phyloP scores from a whole-genome alignment of 2,113 vertebrate species.

The Ammodytes dubius region DNA sequence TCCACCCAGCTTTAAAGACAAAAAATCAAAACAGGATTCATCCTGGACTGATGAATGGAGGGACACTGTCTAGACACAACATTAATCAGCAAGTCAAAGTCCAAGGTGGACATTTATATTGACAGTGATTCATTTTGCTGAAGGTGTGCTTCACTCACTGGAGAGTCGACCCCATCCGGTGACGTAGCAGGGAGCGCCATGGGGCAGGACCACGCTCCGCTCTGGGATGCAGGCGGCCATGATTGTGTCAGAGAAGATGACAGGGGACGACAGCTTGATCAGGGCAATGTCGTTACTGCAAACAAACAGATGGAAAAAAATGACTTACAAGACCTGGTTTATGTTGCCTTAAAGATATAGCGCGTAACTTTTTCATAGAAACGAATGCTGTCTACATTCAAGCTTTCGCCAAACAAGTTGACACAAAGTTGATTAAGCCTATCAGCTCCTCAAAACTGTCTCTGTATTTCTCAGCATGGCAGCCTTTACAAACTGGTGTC shows the following conservation, averaged over 20 bases:
- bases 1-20: too few relatives aligned
- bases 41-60: background rate
- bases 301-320: conserved; percentile 27
- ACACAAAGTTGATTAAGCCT: too few relatives aligned
- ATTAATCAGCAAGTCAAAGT: background rate
- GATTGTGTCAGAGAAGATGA: conserved; percentile 81
- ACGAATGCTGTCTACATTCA: too few relatives aligned
- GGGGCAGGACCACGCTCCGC: conserved; percentile 63
- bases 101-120: background rate
- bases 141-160: conserved; percentile 82
- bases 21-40: too few relatives aligned
- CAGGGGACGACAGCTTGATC: conserved; percentile 84
- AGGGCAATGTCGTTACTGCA: conserved; percentile 91
- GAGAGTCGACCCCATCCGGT: conserved; percentile 91
- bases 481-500: too few relatives aligned
- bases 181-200: conserved; percentile 85
- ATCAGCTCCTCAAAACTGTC: too few relatives aligned
- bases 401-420: too few relatives aligned
- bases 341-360: too few relatives aligned
- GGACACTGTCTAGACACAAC: background rate
- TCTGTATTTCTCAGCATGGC: too few relatives aligned
- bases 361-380: too few relatives aligned
- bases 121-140: background rate
- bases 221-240: conserved; percentile 85
- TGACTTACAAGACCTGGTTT: background rate